phyloP scores from a whole-genome alignment of 2,888 invertebrate genomes.

The Glaucopsyche alexis region DNA sequence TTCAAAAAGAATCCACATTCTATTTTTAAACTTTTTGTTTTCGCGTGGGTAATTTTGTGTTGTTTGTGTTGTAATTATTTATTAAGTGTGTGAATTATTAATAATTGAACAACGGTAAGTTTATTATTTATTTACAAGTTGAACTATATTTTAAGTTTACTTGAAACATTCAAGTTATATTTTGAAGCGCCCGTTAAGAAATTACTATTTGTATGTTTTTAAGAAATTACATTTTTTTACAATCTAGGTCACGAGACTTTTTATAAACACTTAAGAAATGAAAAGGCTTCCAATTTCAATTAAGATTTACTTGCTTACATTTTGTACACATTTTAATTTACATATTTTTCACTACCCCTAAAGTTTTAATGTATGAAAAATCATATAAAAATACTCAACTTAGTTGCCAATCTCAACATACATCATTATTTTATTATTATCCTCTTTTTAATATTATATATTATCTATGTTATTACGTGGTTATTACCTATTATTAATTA shows the following conservation, averaged over 20 bases:
- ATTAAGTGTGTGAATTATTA: background rate
- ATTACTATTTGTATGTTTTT: background rate
- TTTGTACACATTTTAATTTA: no score
- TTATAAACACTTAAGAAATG: slow-evolving; percentile 1
- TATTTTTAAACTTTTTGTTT: background rate
- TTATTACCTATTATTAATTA: no score
- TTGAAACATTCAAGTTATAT: background rate
- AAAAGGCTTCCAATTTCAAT: background rate
- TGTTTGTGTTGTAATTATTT: background rate
- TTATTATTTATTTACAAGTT: background rate
- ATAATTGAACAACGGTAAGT: background rate
- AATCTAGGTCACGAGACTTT: background rate
- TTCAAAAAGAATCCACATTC: background rate
- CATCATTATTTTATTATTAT: no score
- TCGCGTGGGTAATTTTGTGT: background rate
- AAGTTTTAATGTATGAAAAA: no score
- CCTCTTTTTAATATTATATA: no score
- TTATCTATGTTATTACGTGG: no score
- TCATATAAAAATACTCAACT: no score
- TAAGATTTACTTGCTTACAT: background rate
- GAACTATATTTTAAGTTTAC: background rate
- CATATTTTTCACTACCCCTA: no score
- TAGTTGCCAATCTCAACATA: no score
- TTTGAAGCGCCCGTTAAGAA: background rate
- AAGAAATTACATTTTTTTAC: background rate